Conservation (phyloP, 2,113 vertebrate genomes). For the Morone saxatilis region DNA sequence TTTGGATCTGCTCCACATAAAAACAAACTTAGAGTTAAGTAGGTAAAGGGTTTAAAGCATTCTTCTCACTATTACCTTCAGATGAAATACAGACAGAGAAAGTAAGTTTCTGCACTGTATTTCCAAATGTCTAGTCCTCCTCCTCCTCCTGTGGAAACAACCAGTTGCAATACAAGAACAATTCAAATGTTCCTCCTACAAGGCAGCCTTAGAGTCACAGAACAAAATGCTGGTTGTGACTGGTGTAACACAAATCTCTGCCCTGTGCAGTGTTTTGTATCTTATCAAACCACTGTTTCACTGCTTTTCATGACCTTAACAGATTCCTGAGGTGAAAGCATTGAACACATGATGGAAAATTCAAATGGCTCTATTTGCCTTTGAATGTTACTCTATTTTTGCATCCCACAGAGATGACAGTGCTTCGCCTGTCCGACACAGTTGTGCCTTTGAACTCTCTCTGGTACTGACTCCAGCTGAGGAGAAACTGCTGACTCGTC, state of each 20-base stretch:
- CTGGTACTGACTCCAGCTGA: conserved; percentile 38
- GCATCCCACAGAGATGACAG: conserved; percentile 46
- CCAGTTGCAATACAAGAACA: background rate
- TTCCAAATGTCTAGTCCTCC: conserved; percentile 4
- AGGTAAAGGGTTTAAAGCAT: conserved; percentile 26
- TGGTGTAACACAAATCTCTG: conserved; percentile 7
- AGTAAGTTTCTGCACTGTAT: background rate
- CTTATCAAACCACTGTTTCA: conserved; percentile 4
- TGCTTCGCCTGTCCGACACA: conserved; percentile 40
- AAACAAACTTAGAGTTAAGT: conserved; percentile 23
- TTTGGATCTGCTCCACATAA: conserved; percentile 49
- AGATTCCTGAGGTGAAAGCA: conserved; percentile 21
- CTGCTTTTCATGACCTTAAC: conserved; percentile 27
- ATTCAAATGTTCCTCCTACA: conserved; percentile 31
- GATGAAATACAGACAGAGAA: conserved; percentile 5
- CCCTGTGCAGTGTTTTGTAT: conserved; percentile 10
- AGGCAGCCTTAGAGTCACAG: background rate
- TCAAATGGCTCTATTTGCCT: conserved; percentile 43
- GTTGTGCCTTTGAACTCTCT: conserved; percentile 65
- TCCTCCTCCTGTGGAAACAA: conserved; percentile 19
- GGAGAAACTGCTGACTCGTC: conserved; percentile 73
- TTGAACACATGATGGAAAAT: conserved; percentile 27
- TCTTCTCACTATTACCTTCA: conserved; percentile 11
- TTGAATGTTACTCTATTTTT: conserved; percentile 15
- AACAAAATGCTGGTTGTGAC: conserved; percentile 14